phyloP scores from a whole-genome alignment of 2,113 vertebrate genomes.

The Anarrhichthys ocellatus region DNA sequence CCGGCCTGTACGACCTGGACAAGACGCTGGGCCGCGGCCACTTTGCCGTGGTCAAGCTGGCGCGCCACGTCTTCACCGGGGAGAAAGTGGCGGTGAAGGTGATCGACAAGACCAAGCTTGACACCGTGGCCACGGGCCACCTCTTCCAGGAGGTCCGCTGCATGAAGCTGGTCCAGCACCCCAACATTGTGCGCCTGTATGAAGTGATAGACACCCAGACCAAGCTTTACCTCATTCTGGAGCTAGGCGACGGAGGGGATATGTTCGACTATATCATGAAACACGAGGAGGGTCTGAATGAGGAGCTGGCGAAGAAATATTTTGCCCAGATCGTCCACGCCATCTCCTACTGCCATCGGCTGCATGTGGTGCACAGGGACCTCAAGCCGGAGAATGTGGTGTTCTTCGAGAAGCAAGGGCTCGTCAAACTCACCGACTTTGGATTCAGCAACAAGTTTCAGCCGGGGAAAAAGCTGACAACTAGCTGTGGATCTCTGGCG shows the following conservation, averaged over 20 bases:
- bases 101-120: conserved; percentile 98
- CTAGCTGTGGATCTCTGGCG: conserved; percentile 96
- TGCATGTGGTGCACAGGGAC: conserved; percentile 97
- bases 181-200: conserved; percentile 96
- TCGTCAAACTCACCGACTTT: conserved; percentile 98
- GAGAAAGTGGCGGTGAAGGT: conserved; percentile 99
- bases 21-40: conserved; percentile 97
- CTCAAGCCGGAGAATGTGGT: conserved; percentile 98
- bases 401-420: conserved; percentile 98
- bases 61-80: conserved; percentile 97
- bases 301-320: conserved; percentile 97
- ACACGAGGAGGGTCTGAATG: conserved; percentile 96
- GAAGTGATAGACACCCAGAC: conserved; percentile 99
- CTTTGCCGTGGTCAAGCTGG: conserved; percentile 97
- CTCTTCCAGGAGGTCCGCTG: conserved; percentile 98
- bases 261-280: conserved; percentile 99
- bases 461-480: conserved; percentile 97
- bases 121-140: conserved; percentile 94
- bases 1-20: conserved; percentile 97
- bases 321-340: conserved; percentile 98
- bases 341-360: conserved; percentile 98
- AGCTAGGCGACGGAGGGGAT: conserved; percentile 96
- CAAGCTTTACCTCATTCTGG: conserved; percentile 97
- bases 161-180: conserved; percentile 98
- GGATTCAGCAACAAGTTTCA: conserved; percentile 99